Evolutionary conservation across 2,797 vertebrate species (phyloP).

Genomic region (Novumbra hubbsi): DNA sequence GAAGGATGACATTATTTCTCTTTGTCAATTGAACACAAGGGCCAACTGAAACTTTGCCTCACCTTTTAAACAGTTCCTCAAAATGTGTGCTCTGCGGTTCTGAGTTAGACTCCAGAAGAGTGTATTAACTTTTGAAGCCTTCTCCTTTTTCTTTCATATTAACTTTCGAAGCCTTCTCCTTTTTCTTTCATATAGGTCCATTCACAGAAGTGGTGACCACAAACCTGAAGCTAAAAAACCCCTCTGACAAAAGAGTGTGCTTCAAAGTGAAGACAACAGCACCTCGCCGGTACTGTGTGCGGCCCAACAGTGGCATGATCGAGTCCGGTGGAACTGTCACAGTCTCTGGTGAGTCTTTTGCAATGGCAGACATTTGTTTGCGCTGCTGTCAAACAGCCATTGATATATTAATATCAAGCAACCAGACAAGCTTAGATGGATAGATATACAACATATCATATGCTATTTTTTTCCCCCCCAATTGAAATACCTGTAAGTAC

Average conservation of each 20-base stretch:
- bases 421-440: not conserved
- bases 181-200: slow-evolving; percentile 67
- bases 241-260: slow-evolving; percentile 85
- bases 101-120: not conserved
- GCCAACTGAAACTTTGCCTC: no score
- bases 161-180: not conserved
- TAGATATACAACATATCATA: not conserved
- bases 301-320: slow-evolving; percentile 86
- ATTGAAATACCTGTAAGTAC: not conserved
- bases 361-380: not conserved
- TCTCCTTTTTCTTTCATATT: not conserved
- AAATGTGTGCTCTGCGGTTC: not conserved
- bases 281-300: slow-evolving; percentile 86
- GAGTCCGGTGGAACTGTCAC: slow-evolving; percentile 80
- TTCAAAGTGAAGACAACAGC: slow-evolving; percentile 93
- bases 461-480: not conserved
- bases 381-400: no score
- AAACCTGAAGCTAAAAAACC: slow-evolving; percentile 86
- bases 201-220: slow-evolving; percentile 92
- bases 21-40: no score
- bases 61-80: no score
- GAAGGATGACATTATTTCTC: no score
- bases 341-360: slow-evolving; percentile 76
- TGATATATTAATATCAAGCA: no score
- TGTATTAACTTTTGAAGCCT: not conserved